These are phyloP conservation scores for Oenanthe melanoleuca DNA, from an alignment of 2,113 vertebrate species.

Conservation along the genomic window DNA sequence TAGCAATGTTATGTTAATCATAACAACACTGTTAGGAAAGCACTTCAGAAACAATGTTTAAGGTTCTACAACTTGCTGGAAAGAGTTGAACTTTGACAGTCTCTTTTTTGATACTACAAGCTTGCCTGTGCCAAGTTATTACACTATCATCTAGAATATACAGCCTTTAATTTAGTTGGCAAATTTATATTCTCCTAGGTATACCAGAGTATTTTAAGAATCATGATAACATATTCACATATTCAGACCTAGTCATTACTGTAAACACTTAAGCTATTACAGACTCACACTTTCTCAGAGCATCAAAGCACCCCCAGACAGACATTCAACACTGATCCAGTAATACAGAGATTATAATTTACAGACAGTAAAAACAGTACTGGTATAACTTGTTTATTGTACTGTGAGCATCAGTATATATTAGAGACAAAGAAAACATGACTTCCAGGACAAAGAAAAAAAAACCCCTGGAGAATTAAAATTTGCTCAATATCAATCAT, in stretches of 20 bases:
- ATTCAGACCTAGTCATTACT: background rate
- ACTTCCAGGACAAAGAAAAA: slow-evolving; percentile 71
- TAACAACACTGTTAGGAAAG: background rate
- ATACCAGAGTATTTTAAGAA: background rate
- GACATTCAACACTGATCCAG: slow-evolving; percentile 1
- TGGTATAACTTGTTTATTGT: slow-evolving; percentile 75
- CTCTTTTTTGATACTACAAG: background rate
- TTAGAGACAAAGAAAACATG: slow-evolving; percentile 70
- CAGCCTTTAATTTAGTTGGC: background rate
- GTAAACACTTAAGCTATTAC: background rate
- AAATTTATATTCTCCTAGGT: background rate
- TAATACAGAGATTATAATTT: slow-evolving; percentile 41
- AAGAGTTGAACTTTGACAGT: background rate
- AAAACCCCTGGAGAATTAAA: slow-evolving; percentile 60
- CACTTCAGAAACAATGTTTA: background rate
- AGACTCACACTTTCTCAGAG: background rate
- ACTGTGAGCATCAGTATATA: slow-evolving; percentile 71
- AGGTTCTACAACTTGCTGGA: background rate
- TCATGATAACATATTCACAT: background rate
- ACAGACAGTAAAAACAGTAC: slow-evolving; percentile 51
- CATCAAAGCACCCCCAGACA: background rate
- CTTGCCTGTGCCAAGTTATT: background rate
- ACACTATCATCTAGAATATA: background rate
- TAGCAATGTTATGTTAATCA: background rate
- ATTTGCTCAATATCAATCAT: slow-evolving; percentile 66